Evolutionary conservation across 2,113 vertebrate species (phyloP), one percentile per base, ranked within the genome.

Genomic region (Seriola aureovittata): DNA sequence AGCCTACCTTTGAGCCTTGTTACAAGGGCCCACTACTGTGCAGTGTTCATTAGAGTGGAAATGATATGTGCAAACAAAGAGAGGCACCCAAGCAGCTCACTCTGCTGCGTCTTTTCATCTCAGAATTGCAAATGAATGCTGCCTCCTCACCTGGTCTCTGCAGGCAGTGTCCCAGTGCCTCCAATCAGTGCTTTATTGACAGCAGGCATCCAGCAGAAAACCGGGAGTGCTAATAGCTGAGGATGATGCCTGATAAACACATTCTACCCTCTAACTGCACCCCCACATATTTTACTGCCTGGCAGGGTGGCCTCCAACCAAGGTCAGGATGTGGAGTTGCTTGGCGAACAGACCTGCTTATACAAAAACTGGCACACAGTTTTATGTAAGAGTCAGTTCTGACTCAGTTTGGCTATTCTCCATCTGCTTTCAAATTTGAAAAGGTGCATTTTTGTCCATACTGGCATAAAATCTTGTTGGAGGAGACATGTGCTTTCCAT

Each of bases 21-120:
- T 83, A 87, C 91, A 90, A 86, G 82, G 88, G 69, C 84, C 87
- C 80, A 80, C 88, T 67, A 87, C 90, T 90, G 89, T 67, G 71
- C 85, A 23, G 86, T 83, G 86, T 91, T 93, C 91, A 93, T 93
- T 93, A 93, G 91, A 90, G 88, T 90, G 92, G 92, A 93, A 94
- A 94, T 93, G 80, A 92, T 94, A 94, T 94, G 92, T 93, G 92
- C 93, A 95, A 92, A 95, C 93, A 95, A 93, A 93, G 89, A 89
- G 88, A 88, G 81, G 85, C 84, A 2, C 84, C 92, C 74, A 75
- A 87, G 91, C 86, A 78, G 81, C 82, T 82, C 88, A 87, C 89
- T 84, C 83, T 65, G 83, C 85, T 83, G 90, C 63, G 62, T 80
- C 86, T 89, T 88, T 88, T 89, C 90, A 86, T 93, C 89, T 93